Evolutionary conservation across 2,888 invertebrate species (phyloP), one percentile per base, ranked within the genome.

Genomic region (Ormyrus pomaceus): DNA sequence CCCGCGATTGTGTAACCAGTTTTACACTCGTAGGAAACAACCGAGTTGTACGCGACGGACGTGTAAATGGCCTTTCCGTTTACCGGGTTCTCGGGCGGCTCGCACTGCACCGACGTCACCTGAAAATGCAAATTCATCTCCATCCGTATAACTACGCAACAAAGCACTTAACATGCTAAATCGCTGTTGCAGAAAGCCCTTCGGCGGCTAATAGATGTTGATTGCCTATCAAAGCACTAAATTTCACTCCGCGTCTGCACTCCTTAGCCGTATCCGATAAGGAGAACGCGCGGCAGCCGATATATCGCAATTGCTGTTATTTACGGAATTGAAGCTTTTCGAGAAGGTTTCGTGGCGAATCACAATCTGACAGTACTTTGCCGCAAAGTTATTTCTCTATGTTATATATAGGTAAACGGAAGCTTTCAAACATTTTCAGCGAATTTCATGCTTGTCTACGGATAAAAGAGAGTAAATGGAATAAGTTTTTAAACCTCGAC

Each of bases 1-100:
- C 99, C 99, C 8, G 97, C 94, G 82, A 99, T 93, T 81, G 96
- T 95, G 92, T 95, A 99, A 9, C 98, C 98, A 87, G 97, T 96
- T 88, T 96, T 96, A 92, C 99, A 99, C 88, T 97, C 97, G 91
- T 99, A 99, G 70, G 96, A 96, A 45, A 99, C 97, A 81, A 97
- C 95, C 0, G 98, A 97, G 90, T 99, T 98, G 93, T 98, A 99
- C 1, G 97, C 96, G 88, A 96, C 95, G 61, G 98, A 97, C 0
- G 96, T 96, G 91, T 96, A 98, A 84, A 97, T 95, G 77, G 98
- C 98, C 87, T 96, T 96, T 65, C 99, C 99, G 90, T 98, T 96
- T 69, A 95, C 93, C 0, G 99, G 99, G 87, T 97, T 96, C 85
- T 97, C 96, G 0, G 99, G 98, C 62, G 95, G 94, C 56, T 96